Evolutionary conservation across 2,797 vertebrate genomes (phyloP), one percentile per base, ranked within the genome.

Genomic region (Lutjanus campechanus): DNA sequence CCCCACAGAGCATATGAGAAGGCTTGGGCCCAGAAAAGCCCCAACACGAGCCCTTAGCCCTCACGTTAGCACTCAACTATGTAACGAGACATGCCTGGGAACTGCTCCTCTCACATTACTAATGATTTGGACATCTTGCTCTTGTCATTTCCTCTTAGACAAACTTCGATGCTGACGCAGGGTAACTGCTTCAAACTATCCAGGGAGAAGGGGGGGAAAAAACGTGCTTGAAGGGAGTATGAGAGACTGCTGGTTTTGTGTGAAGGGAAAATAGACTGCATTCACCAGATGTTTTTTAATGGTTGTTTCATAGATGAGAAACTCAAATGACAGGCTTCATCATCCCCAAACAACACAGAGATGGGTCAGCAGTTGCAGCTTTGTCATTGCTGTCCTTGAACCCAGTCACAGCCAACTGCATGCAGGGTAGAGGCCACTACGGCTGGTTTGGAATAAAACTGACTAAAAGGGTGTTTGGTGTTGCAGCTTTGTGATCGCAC

Each of bases 71-170:
- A 78, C 87, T 90, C 81, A 85, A 13, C 84, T 91, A 88, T 89
- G 90, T 88, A 92, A 90, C 64, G 59, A 86, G 85, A 89, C 88
- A 85, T 90, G 91, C 86, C 92, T 92, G 92, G 87, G 91, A 92
- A 93, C 81, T 20, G 81, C 91, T 87, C 84, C 74, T 91, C 93
- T 94, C 90, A 87, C 72, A 82, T 94, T 92, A 92, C 92, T 94
- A 92, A 94, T 93, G 91, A 88, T 90, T 94, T 92, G 82, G 92
- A 94, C 92, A 94, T 93, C 89, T 93, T 94, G 92, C 82, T 87
- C 88, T 90, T 93, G 92, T 92, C 89, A 89, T 92, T 94, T 93
- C 85, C 86, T 93, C 71, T 94, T 84, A 92, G 79, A 88, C 83
- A 88, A 91, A 89, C 84, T 83, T 80, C 40, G 83, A 77, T 69